These are phyloP conservation scores for Pogona vitticeps DNA, from an alignment of 2,113 vertebrate species.

Conservation along the genomic window DNA sequence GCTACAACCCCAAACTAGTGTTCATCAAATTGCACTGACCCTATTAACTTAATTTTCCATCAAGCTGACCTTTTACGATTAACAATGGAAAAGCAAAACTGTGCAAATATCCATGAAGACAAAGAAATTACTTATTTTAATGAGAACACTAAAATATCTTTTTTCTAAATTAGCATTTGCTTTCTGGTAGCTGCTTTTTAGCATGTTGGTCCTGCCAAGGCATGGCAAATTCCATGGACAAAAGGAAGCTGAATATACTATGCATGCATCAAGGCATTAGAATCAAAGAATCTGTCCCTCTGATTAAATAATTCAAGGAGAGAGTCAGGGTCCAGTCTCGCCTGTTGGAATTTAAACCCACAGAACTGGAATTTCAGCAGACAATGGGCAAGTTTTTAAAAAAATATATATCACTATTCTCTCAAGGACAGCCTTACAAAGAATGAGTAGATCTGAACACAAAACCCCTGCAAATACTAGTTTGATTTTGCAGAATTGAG, in stretches of 20 bases:
- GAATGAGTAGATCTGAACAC: neutral
- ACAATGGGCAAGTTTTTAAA: neutral
- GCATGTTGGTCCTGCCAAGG: conserved; percentile 63
- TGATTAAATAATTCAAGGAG: conserved; percentile 38
- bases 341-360: conserved; percentile 40
- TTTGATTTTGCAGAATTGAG: neutral
- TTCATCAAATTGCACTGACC: conserved; percentile 81
- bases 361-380: neutral
- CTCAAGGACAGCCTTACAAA: neutral
- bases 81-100: conserved; percentile 81
- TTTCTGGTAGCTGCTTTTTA: conserved; percentile 72
- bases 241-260: conserved; percentile 21
- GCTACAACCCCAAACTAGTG: conserved; percentile 77
- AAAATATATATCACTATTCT: neutral
- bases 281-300: conserved; percentile 50
- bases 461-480: neutral
- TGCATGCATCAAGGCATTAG: conserved; percentile 11
- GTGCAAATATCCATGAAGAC: conserved; percentile 82
- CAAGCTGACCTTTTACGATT: conserved; percentile 80
- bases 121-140: conserved; percentile 80
- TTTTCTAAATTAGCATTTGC: conserved; percentile 73
- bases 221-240: conserved; percentile 22
- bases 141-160: conserved; percentile 79
- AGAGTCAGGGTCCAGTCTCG: conserved; percentile 29
- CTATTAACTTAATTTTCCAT: conserved; percentile 84